Conservation (phyloP, 1,140 invertebrate species). For the Nasonia vitripennis region DNA sequence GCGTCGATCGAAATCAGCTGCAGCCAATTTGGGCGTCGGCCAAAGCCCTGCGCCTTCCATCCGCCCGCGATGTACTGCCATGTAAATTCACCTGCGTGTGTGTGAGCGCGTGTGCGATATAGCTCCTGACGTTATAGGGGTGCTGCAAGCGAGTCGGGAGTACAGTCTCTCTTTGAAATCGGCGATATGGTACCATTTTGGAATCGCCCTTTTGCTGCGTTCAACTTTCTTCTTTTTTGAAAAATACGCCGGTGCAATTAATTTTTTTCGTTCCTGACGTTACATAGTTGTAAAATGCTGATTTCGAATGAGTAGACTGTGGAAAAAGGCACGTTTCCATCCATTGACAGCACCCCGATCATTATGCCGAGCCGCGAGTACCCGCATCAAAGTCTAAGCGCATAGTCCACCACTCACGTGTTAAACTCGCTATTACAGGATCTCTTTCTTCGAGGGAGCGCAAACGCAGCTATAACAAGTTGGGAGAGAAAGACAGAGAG, state of each 20-base stretch:
- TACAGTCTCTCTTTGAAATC: too few species aligned
- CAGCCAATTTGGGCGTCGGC: slow-evolving; percentile 66
- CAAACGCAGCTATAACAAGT: neutral
- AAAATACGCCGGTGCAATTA: too few species aligned
- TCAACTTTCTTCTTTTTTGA: too few species aligned
- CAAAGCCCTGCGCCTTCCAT: slow-evolving; percentile 54
- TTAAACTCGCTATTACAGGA: neutral
- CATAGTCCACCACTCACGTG: neutral
- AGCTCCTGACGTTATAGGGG: too few species aligned
- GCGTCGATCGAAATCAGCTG: slow-evolving; percentile 68
- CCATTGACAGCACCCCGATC: neutral
- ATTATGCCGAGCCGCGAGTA: neutral
- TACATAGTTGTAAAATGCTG: too few species aligned
- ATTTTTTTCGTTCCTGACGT: too few species aligned
- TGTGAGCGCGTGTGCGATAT: neutral
- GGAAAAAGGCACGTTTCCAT: neutral
- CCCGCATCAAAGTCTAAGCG: neutral
- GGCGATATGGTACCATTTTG: too few species aligned
- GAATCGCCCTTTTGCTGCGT: too few species aligned
- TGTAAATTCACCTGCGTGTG: slow-evolving; percentile 41
- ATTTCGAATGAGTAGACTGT: neutral
- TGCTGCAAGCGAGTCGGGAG: too few species aligned
- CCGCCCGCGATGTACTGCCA: neutral
- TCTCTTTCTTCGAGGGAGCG: neutral
- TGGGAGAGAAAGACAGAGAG: neutral